Percentiles rank a stretch among this genome's conserved stretches.
Conservation (phyloP, 2,888 invertebrate genomes). For the Agrochola circellaris region DNA sequence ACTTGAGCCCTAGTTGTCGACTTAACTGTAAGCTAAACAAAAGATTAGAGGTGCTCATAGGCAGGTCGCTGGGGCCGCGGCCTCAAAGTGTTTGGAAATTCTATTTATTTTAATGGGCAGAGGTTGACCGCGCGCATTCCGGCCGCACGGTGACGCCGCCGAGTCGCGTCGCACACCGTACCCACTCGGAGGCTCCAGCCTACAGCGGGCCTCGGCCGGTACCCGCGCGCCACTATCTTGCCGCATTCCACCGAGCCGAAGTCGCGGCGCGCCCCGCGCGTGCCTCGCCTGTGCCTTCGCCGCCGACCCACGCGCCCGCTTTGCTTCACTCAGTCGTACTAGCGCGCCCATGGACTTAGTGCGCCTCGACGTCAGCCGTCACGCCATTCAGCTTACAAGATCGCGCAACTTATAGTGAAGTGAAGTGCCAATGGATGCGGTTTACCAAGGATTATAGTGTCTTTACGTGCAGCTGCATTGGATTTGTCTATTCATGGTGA, state of each 20-base stretch:
- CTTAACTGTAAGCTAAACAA: constrained; percentile 69
- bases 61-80: constrained; percentile 67
- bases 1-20: constrained; percentile 48
- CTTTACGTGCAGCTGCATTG: constrained; percentile 80
- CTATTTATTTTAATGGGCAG: constrained; percentile 80
- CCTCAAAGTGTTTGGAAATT: constrained; percentile 74
- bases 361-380: constrained; percentile 76
- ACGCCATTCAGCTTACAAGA: constrained; percentile 74
- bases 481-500: constrained; percentile 90
- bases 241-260: constrained; percentile 88
- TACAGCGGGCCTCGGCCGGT: constrained; percentile 80
- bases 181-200: constrained; percentile 76
- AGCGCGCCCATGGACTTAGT: constrained; percentile 82
- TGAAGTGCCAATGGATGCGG: constrained; percentile 89
- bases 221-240: constrained; percentile 85
- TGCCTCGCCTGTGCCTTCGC: constrained; percentile 88
- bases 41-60: constrained; percentile 68
- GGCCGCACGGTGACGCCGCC: constrained; percentile 67
- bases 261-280: constrained; percentile 88
- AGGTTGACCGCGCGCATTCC: constrained; percentile 83
- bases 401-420: constrained; percentile 85
- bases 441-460: constrained; percentile 84
- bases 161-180: constrained; percentile 73
- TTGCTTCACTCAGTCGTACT: constrained; percentile 83
- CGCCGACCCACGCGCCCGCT: constrained; percentile 94